Conservation (phyloP, 2,797 vertebrate genomes). For the Syndactyla subalaris region DNA sequence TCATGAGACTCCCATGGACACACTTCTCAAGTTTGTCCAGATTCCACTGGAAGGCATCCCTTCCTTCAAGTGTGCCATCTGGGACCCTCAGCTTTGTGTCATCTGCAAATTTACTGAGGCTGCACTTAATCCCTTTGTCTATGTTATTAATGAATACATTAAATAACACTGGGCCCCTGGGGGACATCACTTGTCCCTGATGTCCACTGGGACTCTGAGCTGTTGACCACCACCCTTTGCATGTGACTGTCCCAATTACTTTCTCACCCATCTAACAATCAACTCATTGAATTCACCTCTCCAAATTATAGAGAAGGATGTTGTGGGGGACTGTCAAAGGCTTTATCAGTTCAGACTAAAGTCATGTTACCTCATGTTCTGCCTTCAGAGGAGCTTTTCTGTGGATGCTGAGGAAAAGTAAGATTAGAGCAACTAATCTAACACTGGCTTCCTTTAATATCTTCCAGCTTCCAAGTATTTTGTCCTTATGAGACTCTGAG, state of each 20-base stretch:
- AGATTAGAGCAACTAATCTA: background rate
- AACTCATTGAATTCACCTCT: background rate
- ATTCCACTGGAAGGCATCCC: background rate
- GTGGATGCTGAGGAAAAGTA: background rate
- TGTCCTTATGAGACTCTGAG: background rate
- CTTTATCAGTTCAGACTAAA: background rate
- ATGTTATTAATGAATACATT: background rate
- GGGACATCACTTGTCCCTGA: background rate
- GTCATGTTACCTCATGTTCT: background rate
- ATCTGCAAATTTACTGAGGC: background rate
- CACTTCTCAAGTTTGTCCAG: background rate
- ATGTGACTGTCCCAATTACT: background rate
- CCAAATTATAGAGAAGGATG: background rate
- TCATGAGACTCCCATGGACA: rapidly evolving
- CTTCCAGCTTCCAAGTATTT: background rate
- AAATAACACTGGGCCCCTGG: background rate
- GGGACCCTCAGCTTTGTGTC: no score
- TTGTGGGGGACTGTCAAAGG: background rate
- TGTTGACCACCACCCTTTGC: background rate
- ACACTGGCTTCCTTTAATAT: background rate
- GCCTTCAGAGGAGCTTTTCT: background rate
- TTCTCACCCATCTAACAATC: background rate
- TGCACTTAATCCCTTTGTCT: background rate
- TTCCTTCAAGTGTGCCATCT: background rate
- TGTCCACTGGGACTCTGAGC: background rate